Percentiles rank a stretch among this genome's conserved stretches.
Evolutionary conservation across 2,797 vertebrate species (phyloP).

Genomic region (Mus caroli): DNA sequence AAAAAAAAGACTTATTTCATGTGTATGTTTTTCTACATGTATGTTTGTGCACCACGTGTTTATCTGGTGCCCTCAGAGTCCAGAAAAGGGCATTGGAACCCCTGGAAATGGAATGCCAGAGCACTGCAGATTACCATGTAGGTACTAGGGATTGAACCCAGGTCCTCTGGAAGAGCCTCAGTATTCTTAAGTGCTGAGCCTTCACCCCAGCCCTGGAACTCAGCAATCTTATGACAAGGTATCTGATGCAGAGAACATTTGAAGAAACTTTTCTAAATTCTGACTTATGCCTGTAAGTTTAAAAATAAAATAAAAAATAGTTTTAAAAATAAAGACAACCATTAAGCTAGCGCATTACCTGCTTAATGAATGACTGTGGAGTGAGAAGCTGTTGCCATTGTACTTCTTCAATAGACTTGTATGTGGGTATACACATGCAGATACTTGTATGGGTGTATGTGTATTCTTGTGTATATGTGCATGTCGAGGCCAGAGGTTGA

Average conservation of each 20-base stretch:
- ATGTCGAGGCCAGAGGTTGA: background rate
- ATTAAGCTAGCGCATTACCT: slow-evolving; percentile 33
- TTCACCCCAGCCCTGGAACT: background rate
- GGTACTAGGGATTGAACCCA: background rate
- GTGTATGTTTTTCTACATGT: background rate
- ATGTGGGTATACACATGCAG: background rate
- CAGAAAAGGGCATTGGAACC: background rate
- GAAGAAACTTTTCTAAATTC: slow-evolving; percentile 44
- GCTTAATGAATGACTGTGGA: slow-evolving; percentile 25
- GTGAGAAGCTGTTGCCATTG: background rate
- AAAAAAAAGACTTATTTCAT: background rate
- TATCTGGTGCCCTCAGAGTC: background rate
- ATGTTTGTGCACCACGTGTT: background rate
- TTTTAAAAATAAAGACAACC: slow-evolving; percentile 1
- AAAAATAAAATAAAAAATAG: too few species aligned
- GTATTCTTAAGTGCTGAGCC: background rate
- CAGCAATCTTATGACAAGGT: background rate
- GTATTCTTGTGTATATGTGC: background rate
- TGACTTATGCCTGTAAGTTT: slow-evolving; percentile 27
- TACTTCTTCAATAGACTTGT: background rate
- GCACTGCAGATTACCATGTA: background rate
- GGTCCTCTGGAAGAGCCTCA: background rate
- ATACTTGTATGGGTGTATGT: background rate
- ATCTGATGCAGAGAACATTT: slow-evolving; percentile 48
- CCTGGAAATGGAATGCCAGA: background rate